A percentile compares a stretch with the other conserved stretches of the same genome.
These are phyloP conservation scores for Ascaphus truei DNA, from an alignment of 2,113 vertebrate genomes.

Conservation along the genomic window DNA sequence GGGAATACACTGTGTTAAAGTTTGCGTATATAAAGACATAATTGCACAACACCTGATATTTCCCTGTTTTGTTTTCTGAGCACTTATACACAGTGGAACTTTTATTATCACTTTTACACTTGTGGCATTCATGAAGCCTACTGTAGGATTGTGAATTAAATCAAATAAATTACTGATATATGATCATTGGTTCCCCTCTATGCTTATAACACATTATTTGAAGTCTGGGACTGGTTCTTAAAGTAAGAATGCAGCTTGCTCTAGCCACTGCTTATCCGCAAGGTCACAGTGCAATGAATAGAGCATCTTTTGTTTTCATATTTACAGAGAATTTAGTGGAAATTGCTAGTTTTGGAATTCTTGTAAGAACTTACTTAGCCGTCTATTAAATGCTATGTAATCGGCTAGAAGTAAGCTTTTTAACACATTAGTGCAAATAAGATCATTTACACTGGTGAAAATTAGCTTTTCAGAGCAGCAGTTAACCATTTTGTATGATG, in stretches of 20 bases:
- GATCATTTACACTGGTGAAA: conserved; percentile 10
- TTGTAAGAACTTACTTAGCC: conserved; percentile 21
- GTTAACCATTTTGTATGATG: neutral
- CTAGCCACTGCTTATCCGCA: neutral
- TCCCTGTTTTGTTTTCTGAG: too few species aligned
- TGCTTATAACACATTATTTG: too few species aligned
- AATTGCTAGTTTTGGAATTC: conserved; percentile 20
- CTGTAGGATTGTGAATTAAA: too few species aligned
- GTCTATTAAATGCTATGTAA: conserved; percentile 12
- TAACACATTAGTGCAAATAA: conserved; percentile 31
- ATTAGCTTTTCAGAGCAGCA: neutral
- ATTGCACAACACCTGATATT: too few species aligned
- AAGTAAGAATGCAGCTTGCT: neutral
- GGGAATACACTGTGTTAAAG: too few species aligned
- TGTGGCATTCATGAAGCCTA: too few species aligned
- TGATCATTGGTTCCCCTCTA: too few species aligned
- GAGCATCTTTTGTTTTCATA: conserved; percentile 20
- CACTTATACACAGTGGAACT: too few species aligned
- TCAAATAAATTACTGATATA: too few species aligned
- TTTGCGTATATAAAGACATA: too few species aligned
- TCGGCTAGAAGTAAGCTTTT: conserved; percentile 16
- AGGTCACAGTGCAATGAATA: conserved; percentile 19
- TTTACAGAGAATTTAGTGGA: conserved; percentile 15
- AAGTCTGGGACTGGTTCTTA: neutral
- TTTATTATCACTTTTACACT: too few species aligned